Percentiles rank a stretch among this genome's conserved stretches.
Evolutionary conservation across 2,797 vertebrate genomes (phyloP).

Genomic region (Lagorchestes hirsutus): DNA sequence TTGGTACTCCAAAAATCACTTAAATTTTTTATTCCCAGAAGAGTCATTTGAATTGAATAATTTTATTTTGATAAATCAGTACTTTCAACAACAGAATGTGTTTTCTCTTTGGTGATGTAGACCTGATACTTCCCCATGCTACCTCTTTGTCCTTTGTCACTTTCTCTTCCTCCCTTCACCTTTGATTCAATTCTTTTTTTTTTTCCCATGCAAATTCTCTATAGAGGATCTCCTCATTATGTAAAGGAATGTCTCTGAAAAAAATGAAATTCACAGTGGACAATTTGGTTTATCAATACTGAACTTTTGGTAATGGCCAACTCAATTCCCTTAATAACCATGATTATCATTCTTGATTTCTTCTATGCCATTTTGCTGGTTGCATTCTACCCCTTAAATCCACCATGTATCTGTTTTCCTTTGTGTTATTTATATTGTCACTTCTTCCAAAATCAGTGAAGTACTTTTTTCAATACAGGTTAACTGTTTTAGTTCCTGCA

Average conservation of each 20-base stretch:
- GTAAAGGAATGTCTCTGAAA: neutral
- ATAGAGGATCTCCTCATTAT: neutral
- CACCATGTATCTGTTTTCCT: neutral
- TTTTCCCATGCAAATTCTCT: neutral
- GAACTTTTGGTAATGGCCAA: neutral
- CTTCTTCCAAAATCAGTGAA: neutral
- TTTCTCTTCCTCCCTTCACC: neutral
- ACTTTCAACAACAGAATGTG: neutral
- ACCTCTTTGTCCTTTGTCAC: neutral
- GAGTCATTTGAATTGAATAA: neutral
- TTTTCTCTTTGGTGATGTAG: neutral
- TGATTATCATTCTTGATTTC: neutral
- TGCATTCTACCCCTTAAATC: neutral
- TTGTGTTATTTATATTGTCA: neutral
- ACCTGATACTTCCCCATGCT: neutral
- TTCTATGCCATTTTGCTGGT: neutral
- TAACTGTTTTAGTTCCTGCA: slow-evolving; percentile 1
- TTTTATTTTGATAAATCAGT: neutral
- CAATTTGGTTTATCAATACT: neutral
- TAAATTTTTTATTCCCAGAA: neutral
- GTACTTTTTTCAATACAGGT: slow-evolving; percentile 4
- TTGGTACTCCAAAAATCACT: neutral
- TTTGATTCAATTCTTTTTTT: neutral
- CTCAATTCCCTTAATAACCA: neutral
- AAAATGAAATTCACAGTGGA: neutral